Percentiles rank a stretch among this genome's conserved stretches.
These are phyloP conservation scores for Catharus bicknelli DNA, from an alignment of 2,113 vertebrate species.

Conservation along the genomic window DNA sequence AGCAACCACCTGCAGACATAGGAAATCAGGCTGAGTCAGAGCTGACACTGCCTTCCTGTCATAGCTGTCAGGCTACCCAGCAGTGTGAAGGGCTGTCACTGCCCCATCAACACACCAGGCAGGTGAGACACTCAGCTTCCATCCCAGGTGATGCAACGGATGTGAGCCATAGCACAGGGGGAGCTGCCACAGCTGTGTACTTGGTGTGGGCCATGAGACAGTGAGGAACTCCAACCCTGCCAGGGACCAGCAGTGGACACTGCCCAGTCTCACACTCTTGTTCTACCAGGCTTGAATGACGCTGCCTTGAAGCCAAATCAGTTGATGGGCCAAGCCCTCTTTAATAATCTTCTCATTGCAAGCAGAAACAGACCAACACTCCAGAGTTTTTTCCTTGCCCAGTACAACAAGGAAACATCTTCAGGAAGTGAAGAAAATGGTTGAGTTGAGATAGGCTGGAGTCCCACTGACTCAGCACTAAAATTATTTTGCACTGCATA, in stretches of 20 bases:
- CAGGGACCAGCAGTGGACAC: background rate
- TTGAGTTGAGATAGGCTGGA: background rate
- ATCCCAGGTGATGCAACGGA: background rate
- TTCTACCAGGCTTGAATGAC: background rate
- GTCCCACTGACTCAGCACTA: background rate
- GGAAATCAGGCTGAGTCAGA: constrained; percentile 5
- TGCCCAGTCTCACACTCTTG: background rate
- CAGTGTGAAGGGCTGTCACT: background rate
- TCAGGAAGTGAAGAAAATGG: background rate
- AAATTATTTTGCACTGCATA: background rate
- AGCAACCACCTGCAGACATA: background rate
- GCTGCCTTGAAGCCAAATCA: background rate
- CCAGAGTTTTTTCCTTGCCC: background rate
- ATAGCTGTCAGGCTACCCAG: background rate
- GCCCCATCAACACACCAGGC: background rate
- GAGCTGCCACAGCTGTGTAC: background rate
- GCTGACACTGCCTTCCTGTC: background rate
- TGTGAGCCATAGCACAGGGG: background rate
- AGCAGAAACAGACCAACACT: background rate
- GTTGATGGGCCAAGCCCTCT: background rate
- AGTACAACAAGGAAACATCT: background rate
- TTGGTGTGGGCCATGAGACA: background rate
- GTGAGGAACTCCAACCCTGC: background rate
- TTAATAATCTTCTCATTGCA: background rate
- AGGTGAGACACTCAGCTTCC: background rate